Percentiles rank a stretch among this genome's conserved stretches.
These are phyloP conservation scores for Eurosta solidaginis DNA, from an alignment of 1,140 invertebrate genomes.

Conservation along the genomic window DNA sequence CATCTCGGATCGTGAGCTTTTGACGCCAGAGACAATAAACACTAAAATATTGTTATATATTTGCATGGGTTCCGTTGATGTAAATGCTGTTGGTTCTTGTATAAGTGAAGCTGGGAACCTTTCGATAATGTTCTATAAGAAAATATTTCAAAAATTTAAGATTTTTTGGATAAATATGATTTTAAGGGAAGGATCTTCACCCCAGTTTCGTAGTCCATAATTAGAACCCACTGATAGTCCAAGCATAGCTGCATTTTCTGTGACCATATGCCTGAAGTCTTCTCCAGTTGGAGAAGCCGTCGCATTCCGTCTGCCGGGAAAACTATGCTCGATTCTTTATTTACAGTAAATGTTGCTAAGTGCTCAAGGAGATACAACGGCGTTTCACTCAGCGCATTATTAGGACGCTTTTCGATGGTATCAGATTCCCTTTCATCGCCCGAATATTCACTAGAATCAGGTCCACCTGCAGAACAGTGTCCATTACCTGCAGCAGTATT, in stretches of 20 bases:
- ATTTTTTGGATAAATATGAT: neutral
- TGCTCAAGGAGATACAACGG: conserved; percentile 92
- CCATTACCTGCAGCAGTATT: neutral
- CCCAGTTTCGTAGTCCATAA: conserved; percentile 95
- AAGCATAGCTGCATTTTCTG: conserved; percentile 95
- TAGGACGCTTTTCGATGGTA: conserved; percentile 51
- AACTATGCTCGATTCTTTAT: conserved; percentile 82
- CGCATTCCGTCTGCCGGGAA: conserved; percentile 95
- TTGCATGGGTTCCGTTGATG: conserved; percentile 93
- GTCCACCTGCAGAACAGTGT: neutral
- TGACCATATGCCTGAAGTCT: conserved; percentile 94
- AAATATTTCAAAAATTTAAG: neutral
- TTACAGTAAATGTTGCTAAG: conserved; percentile 96
- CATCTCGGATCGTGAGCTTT: conserved; percentile 83
- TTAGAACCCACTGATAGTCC: conserved; percentile 86
- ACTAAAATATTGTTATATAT: conserved; percentile 98
- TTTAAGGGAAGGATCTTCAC: conserved; percentile 65
- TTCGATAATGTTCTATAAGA: conserved; percentile 88
- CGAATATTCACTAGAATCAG: conserved; percentile 43
- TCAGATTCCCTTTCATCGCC: conserved; percentile 50
- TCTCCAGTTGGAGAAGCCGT: conserved; percentile 92
- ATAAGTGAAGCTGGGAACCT: conserved; percentile 90
- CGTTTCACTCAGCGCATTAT: conserved; percentile 63
- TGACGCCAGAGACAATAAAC: conserved; percentile 82
- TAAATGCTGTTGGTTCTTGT: conserved; percentile 94